Base-by-base conservation (phyloP, 2,888 invertebrate genomes). In the Scaptomyza cyrtandrae region DNA sequence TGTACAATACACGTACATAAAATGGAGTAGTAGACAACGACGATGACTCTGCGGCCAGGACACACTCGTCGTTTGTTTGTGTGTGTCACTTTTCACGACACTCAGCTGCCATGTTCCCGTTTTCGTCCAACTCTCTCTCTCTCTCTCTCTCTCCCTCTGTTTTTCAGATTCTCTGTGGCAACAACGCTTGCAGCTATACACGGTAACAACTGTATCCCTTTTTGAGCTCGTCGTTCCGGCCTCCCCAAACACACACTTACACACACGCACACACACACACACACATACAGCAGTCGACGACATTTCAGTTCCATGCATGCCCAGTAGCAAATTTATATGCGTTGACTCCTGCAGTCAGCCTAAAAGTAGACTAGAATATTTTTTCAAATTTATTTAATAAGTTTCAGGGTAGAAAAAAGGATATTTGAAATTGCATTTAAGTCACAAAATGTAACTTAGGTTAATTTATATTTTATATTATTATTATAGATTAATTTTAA, bases 171-270 rank as follows among this genome's bases (percentile, higher is more conserved):
- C 41, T 16, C 0, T 16, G 3, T 16, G 41, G 16, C 67, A 66
- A 64, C 55, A 68, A 63, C 65, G 75, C 84, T 67, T 58, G 56
- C 74, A 72, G 71, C 74, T 56, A 72, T 75, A 74, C 72, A 67
- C 62, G 76, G 85, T 71, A 78, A 86, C 83, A 89, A 88, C 84
- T 88, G 86, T 88, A 86, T 89, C 88, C 86, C 71, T 88, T 86
- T 78, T 75, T 62, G 72, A 63, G 74, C 74, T 64, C 41, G 59
- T 65, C 69, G 52, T 27, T 60, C 45, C 41, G 16, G 16, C 16
- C 31, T 37, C 19, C n/a, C 33, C 39, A 39, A 0, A 19, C n/a
- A 49, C 33, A 49, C 50, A 29, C 48, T 27, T 3, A 24, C 24
- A 24, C 24, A 24, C 24, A 24, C 24, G 3, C 24, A 24, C 24